Conservation (phyloP, 2,113 vertebrate genomes). For the Ia io region DNA sequence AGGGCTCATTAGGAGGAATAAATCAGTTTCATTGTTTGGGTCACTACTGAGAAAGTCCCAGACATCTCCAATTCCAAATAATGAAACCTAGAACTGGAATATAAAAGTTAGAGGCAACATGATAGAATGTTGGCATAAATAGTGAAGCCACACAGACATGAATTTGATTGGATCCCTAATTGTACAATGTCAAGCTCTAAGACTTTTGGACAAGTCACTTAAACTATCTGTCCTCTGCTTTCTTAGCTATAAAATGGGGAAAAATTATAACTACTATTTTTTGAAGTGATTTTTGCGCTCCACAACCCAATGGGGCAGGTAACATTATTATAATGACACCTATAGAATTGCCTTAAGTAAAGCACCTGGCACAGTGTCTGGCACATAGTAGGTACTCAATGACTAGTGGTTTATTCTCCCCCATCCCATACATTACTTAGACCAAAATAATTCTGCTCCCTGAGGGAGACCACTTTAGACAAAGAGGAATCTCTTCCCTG, state of each 20-base stretch:
- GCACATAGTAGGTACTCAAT: background rate
- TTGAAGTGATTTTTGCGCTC: background rate
- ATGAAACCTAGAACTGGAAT: background rate
- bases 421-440: background rate
- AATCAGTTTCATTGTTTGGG: background rate
- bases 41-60: background rate
- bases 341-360: background rate
- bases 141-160: background rate
- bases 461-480: background rate
- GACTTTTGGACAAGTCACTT: background rate
- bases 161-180: background rate
- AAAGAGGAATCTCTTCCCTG: background rate
- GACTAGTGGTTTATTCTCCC: background rate
- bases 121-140: background rate
- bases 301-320: background rate
- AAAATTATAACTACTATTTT: slow-evolving; percentile 3
- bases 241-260: background rate
- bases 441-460: background rate
- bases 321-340: background rate
- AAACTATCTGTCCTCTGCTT: background rate
- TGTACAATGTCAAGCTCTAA: background rate
- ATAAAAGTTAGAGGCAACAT: background rate
- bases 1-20: background rate
- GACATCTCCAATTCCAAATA: background rate
- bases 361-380: background rate